Base-by-base conservation (phyloP, 2,888 invertebrate genomes). In the Ectemnius lituratus region DNA sequence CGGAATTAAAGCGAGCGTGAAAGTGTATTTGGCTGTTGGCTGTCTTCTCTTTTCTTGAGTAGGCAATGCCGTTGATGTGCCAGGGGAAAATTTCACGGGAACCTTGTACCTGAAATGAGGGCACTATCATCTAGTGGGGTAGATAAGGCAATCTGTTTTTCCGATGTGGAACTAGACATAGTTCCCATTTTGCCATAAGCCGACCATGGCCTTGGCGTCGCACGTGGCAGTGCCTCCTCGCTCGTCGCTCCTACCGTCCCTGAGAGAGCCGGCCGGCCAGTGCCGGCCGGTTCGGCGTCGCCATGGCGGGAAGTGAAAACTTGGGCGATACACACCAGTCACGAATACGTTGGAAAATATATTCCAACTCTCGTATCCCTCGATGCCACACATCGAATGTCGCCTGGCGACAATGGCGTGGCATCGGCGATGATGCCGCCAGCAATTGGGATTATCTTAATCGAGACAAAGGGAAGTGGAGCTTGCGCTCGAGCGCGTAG, bases 241-340 rank as follows among this genome's bases (percentile, higher is more conserved):
- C 67, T 71, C 64, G 37, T 11, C 37, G 37, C 37, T 37, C 11
- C 37, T 37, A 37, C 37, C 37, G 37, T 37, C 37, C 37, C 37
- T 37, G 37, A 37, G 37, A 37, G 37, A 37, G 37, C 37, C 37
- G 37, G 11, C 37, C 37, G 37, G 37, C 37, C 37, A 11, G n/a
- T 52, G 52, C 52, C 65, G 69, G 58, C 62, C 8, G 27, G 63
- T 56, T 69, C 62, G 77, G 72, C 68, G 68, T 74, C 70, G 67
- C 61, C 60, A 65, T 58, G 70, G 69, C 66, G 76, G 73, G 73
- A 82, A 82, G 80, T 76, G 75, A 78, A 79, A 79, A 76, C 78
- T 65, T 66, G 1, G 52, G 1, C 16, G 14, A 11, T 52, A 52
- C 16, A 52, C 14, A 52, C 52, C 52, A 14, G 14, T 52, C 5